Evolutionary conservation across 1,140 invertebrate species (phyloP), one percentile per base, ranked within the genome.

Genomic region (Stratiolaelaps scimitus): DNA sequence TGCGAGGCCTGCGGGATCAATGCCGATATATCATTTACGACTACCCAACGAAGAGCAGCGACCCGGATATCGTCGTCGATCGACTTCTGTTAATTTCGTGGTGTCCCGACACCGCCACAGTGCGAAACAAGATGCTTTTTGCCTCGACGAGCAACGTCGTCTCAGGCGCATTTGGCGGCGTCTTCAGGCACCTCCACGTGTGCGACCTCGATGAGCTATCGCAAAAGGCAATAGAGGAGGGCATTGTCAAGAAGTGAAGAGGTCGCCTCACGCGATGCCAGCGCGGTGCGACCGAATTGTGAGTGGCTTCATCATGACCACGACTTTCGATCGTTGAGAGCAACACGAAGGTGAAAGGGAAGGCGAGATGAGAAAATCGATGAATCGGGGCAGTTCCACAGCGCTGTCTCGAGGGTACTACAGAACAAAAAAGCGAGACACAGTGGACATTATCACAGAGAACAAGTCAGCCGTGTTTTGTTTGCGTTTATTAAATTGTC

Each of bases 41-140:
- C 76, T 94, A 92, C 75, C 70, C 74, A 64, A 71, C 71, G 66
- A 68, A 71, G 45, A 60, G 67, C 13, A 64, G 66, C 13, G 34
- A 40, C 10, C 34, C 34, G 34, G 5, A 4, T 6, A 73, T 73
- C 71, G 69, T 69, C 66, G 72, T 72, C 15, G 70, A 72, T 66
- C 69, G 93, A 77, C 79, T 94, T 66, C 90, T 93, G 81, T 82
- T 94, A 74, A 92, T 94, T 89, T 89, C 87, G 73, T 93, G 34
- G 34, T 40, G 89, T 81, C 92, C 92, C 29, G 92, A 95, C 77
- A 90, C 87, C 75, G 90, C 92, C 72, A 92, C 90, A 78, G 88
- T 95, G 67, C 95, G 93, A 83, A 93, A 93, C 86, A 95, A 95
- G 85, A 95, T 96, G 91, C 86, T 95, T 82, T 95, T 95, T 80